Evolutionary conservation across 2,113 vertebrate species (phyloP).

Genomic region (Chionodraco myersi): DNA sequence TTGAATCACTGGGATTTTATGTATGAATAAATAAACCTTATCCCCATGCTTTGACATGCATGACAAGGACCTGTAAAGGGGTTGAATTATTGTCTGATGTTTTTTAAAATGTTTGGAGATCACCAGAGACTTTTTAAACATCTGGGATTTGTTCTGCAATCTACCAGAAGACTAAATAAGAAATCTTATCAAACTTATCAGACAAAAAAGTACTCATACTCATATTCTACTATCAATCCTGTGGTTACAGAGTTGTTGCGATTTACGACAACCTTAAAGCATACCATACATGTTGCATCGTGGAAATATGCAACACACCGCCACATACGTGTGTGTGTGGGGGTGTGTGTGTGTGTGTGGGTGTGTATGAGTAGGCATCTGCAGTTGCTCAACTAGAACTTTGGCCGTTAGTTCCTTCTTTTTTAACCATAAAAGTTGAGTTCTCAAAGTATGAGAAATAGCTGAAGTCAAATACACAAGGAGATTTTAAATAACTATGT

Average conservation of each 20-base stretch:
- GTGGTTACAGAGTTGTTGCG: not conserved
- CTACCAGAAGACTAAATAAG: not conserved
- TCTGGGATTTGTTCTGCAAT: not conserved
- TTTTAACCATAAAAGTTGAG: not conserved
- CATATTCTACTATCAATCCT: not conserved
- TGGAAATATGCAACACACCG: not conserved
- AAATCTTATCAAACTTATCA: not conserved
- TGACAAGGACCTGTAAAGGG: not conserved
- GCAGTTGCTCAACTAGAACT: not conserved
- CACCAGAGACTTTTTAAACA: not conserved
- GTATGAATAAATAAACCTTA: not conserved
- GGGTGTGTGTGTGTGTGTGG: too few relatives aligned
- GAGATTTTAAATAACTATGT: too few relatives aligned
- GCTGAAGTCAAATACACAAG: too few relatives aligned
- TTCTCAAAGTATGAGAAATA: too few relatives aligned
- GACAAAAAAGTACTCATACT: not conserved
- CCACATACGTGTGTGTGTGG: too few relatives aligned
- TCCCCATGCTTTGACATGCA: not conserved
- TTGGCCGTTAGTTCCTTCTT: not conserved
- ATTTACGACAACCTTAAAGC: not conserved
- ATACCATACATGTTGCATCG: not conserved
- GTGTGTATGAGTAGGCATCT: not conserved
- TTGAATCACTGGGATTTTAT: not conserved
- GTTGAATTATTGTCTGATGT: not conserved
- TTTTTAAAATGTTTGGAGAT: not conserved